Conservation (phyloP, 2,888 invertebrate species). For the Mactromeris polynyma region DNA sequence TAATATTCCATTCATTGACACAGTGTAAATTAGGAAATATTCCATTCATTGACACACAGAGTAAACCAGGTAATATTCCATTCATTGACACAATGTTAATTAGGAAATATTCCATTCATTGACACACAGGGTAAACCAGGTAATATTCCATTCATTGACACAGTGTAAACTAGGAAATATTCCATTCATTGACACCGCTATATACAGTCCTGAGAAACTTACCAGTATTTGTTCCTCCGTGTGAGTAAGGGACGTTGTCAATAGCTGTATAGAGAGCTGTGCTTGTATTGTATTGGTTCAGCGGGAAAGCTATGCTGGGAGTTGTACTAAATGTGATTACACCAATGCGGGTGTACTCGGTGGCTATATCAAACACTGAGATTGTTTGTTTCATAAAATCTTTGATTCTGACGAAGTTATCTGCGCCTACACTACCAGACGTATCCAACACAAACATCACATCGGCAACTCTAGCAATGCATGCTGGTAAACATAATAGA, state of each 20-base stretch:
- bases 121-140: no score
- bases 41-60: no score
- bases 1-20: no score
- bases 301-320: slow-evolving; percentile 45
- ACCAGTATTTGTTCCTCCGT: slow-evolving; percentile 67
- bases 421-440: slow-evolving; percentile 78
- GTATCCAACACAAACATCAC: slow-evolving; percentile 81
- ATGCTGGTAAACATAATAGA: slow-evolving; percentile 23
- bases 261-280: slow-evolving; percentile 38
- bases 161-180: no score
- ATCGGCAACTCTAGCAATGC: slow-evolving; percentile 70
- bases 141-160: no score
- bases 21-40: no score
- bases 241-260: slow-evolving; percentile 42
- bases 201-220: no score
- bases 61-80: no score
- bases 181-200: no score
- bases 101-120: no score
- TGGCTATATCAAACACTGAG: slow-evolving; percentile 46
- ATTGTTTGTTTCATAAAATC: slow-evolving; percentile 67
- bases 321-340: slow-evolving; percentile 60
- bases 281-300: slow-evolving; percentile 50
- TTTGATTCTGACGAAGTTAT: slow-evolving; percentile 74
- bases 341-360: slow-evolving; percentile 52
- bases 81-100: no score